Conservation (phyloP, 1,140 invertebrate genomes). For the Ceratina japonica region DNA sequence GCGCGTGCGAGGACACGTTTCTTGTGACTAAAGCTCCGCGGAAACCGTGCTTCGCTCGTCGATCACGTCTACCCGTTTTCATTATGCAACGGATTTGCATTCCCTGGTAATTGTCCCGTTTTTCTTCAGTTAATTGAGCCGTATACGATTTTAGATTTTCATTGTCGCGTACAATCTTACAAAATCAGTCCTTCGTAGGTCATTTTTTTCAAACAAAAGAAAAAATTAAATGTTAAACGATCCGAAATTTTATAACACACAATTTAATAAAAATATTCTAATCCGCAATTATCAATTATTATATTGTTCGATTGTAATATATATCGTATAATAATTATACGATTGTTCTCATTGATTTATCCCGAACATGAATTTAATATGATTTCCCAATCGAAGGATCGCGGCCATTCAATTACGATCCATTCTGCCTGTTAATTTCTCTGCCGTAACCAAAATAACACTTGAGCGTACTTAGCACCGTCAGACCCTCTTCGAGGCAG, state of each 20-base stretch:
- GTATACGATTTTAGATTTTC: background rate
- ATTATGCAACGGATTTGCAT: background rate
- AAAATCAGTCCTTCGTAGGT: too few relatives aligned
- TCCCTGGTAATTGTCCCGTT: background rate
- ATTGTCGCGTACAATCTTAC: background rate
- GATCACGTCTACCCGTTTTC: background rate
- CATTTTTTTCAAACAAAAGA: too few relatives aligned
- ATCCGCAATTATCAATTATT: too few relatives aligned
- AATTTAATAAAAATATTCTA: too few relatives aligned
- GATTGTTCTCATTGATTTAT: too few relatives aligned
- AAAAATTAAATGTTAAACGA: too few relatives aligned
- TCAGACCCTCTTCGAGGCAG: background rate
- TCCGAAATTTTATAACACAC: too few relatives aligned
- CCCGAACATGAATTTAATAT: background rate
- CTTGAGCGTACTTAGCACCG: background rate
- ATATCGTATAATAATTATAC: too few relatives aligned
- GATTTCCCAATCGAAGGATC: background rate
- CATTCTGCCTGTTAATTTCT: background rate
- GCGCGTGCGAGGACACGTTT: conserved; percentile 2
- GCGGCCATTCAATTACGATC: background rate
- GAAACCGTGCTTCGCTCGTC: conserved; percentile 8
- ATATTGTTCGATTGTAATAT: too few relatives aligned
- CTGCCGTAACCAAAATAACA: background rate
- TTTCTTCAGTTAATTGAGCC: background rate
- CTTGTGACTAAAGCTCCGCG: background rate